A percentile compares a stretch with the other conserved stretches of the same genome.
Conservation (phyloP, 2,797 vertebrate species). For the Mergus octosetaceus region DNA sequence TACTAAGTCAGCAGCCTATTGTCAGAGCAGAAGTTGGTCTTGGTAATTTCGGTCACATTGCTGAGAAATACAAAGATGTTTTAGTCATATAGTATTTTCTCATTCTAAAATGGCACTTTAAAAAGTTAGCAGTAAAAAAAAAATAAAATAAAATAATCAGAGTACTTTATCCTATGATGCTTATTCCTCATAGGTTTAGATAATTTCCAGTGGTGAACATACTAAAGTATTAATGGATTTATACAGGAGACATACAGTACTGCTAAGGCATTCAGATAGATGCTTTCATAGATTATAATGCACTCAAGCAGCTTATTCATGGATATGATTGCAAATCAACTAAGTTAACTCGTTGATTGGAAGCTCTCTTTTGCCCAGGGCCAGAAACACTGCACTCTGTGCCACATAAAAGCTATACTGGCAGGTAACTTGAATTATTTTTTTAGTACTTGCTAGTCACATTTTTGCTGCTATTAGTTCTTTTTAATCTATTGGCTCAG, state of each 20-base stretch:
- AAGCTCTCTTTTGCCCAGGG: neutral
- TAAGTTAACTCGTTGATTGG: neutral
- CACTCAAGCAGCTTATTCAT: slow-evolving; percentile 1
- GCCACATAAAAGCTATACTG: neutral
- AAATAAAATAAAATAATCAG: neutral
- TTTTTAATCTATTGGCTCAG: neutral
- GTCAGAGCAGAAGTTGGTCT: neutral
- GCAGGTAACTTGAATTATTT: neutral
- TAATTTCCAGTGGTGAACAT: neutral
- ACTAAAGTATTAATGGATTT: neutral
- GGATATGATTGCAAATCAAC: neutral
- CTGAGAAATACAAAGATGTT: neutral
- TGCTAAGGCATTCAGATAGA: neutral
- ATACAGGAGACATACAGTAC: neutral
- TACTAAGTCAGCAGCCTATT: slow-evolving; percentile 22
- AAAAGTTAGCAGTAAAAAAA: neutral
- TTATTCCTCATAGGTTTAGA: neutral
- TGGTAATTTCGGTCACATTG: slow-evolving; percentile 30
- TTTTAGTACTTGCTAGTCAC: neutral
- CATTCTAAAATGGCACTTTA: neutral
- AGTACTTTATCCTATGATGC: neutral
- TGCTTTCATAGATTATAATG: neutral
- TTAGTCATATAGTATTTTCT: neutral
- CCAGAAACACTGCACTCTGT: neutral
- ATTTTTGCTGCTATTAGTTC: neutral